Base-by-base conservation (phyloP, 2,113 vertebrate species). In the Megaceryle torquata region DNA sequence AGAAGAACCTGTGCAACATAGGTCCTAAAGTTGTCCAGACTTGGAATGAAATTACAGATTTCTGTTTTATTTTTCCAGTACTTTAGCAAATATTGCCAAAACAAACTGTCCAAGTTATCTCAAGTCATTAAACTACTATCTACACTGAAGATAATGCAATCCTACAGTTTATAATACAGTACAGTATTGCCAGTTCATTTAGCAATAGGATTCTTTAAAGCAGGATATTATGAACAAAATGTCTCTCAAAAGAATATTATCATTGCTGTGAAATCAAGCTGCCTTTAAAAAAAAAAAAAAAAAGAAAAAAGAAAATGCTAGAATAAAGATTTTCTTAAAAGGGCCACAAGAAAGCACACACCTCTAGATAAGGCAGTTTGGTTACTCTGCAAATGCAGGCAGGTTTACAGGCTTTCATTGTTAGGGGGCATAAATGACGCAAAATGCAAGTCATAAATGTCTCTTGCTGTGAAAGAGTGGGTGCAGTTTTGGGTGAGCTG, bases 401-500 rank as follows among this genome's bases (percentile, higher is more conserved):
- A 95, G 90, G 91, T 88, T 88, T 90, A 61, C 90, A 93, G 84
- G 77, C 69, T 67, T 16, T 64, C 68, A 80, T 81, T 95, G 72
- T 88, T 88, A 79, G 76, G 61, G 88, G 41, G 48, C 57, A 87
- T 61, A 80, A 86, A 70, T 97, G 95, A 97, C 72, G 86, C 81
- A 95, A 81, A 86, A 48, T 65, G 91, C 74, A 71, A 93, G 83
- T 84, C 89, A 82, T 82, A 96, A 88, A 90, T 83, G 79, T 78
- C 76, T 91, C 50, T n/a, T 91, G 44, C 82, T 15, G 39, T 82
- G 92, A 90, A 92, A 88, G 86, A 96, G 67, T 89, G 95, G 92
- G 94, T 84, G 82, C 81, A 87, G 85, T 77, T 96, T 92, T 92
- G 82, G 76, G 87, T 83, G 88, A 96, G 86, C 74, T 97, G 96